A percentile compares a stretch with the other conserved stretches of the same genome.
phyloP scores from a whole-genome alignment of 2,113 vertebrate genomes.

The Parotia lawesii region DNA sequence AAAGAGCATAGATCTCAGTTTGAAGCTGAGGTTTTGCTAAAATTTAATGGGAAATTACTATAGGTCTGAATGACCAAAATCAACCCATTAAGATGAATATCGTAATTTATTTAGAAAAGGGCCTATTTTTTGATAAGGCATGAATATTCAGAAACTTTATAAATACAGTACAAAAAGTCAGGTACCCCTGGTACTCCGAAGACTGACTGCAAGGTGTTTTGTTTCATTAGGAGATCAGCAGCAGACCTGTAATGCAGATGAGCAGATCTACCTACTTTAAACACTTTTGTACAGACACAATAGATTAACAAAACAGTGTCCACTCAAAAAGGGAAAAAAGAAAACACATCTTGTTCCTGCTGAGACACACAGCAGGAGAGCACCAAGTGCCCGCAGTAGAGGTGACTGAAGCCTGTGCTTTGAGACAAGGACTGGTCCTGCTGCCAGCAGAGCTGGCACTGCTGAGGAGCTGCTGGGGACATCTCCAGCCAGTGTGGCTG shows the following conservation, averaged over 20 bases:
- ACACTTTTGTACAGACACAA: neutral
- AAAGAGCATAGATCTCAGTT: neutral
- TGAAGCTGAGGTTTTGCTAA: neutral
- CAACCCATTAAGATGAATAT: neutral
- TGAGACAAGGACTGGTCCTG: neutral
- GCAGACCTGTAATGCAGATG: neutral
- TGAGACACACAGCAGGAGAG: neutral
- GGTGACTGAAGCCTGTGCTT: neutral
- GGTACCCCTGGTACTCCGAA: neutral
- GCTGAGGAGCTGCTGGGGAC: neutral
- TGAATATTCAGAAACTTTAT: neutral
- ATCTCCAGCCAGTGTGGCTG: neutral
- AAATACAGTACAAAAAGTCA: neutral
- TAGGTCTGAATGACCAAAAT: neutral
- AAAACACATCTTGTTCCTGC: neutral
- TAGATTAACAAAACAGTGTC: neutral
- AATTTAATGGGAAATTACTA: neutral
- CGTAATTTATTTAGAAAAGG: neutral
- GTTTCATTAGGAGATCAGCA: neutral
- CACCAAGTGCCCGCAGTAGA: neutral
- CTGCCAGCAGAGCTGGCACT: neutral
- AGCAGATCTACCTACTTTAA: neutral
- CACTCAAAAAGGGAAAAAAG: neutral
- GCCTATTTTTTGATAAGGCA: neutral
- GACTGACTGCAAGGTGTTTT: neutral